These are phyloP conservation scores for Onychorhynchus coronatus DNA, from an alignment of 2,113 vertebrate genomes.

Conservation along the genomic window DNA sequence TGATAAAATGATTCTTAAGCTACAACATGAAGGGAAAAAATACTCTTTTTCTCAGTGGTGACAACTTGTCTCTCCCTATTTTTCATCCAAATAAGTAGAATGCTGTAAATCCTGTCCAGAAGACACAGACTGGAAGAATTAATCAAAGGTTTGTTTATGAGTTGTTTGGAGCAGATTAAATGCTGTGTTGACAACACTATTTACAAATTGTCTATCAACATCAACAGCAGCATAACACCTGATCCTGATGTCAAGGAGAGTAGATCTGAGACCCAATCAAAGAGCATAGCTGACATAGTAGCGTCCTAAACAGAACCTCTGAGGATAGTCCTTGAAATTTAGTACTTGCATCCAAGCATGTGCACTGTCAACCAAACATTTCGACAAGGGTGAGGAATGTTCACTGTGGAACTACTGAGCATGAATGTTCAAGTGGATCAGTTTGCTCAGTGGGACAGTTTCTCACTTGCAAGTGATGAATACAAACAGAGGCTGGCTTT, in stretches of 20 bases:
- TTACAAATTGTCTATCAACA: slow-evolving; percentile 74
- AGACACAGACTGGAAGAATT: slow-evolving; percentile 71
- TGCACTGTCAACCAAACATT: neutral
- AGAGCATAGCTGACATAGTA: neutral
- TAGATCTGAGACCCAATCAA: neutral
- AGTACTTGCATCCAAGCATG: neutral
- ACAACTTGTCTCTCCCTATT: slow-evolving; percentile 71
- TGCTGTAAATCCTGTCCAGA: slow-evolving; percentile 75
- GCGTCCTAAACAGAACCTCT: neutral
- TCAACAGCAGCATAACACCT: slow-evolving; percentile 37
- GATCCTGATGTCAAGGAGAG: neutral
- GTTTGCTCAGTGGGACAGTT: neutral
- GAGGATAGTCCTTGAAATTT: neutral
- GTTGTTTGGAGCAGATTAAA: slow-evolving; percentile 74
- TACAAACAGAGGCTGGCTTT: neutral
- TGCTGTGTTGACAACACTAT: slow-evolving; percentile 73
- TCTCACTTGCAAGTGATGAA: neutral
- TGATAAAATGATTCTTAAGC: slow-evolving; percentile 45
- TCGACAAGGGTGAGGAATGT: neutral
- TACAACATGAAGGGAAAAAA: slow-evolving; percentile 28
- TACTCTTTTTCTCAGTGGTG: slow-evolving; percentile 21
- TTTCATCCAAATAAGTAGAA: slow-evolving; percentile 74
- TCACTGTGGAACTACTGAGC: neutral
- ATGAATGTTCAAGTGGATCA: neutral
- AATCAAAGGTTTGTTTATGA: slow-evolving; percentile 79